A percentile compares a stretch with the other conserved stretches of the same genome.
Conservation (phyloP, 2,797 vertebrate species). For the Coccyzus lansbergi region DNA sequence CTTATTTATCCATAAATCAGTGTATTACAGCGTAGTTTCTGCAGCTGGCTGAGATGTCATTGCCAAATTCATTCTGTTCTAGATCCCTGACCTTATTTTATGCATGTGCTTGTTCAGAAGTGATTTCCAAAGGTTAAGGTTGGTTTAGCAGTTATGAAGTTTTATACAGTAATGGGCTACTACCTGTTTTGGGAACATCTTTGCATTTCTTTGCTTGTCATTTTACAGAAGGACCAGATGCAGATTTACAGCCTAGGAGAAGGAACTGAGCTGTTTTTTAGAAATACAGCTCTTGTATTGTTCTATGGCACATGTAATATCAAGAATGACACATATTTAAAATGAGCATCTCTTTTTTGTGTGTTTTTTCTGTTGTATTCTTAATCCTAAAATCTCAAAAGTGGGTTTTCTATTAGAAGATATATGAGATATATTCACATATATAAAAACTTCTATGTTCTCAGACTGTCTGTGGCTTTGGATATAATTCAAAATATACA, state of each 20-base stretch:
- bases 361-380: neutral
- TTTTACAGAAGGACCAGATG: neutral
- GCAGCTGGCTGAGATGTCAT: neutral
- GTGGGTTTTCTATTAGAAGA: neutral
- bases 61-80: neutral
- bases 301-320: neutral
- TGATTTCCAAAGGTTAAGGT: neutral
- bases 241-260: neutral
- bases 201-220: neutral
- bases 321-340: neutral
- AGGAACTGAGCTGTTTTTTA: neutral
- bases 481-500: neutral
- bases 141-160: neutral
- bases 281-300: neutral
- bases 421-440: neutral
- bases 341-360: neutral
- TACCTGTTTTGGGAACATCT: neutral
- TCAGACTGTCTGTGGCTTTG: constrained; percentile 10
- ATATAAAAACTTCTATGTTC: neutral
- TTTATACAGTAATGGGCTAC: neutral
- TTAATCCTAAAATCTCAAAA: neutral
- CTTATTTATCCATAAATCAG: neutral
- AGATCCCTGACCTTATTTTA: neutral
- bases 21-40: neutral
- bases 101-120: neutral